Evolutionary conservation across 2,797 vertebrate genomes (phyloP).

Genomic region (Eremophila alpestris): DNA sequence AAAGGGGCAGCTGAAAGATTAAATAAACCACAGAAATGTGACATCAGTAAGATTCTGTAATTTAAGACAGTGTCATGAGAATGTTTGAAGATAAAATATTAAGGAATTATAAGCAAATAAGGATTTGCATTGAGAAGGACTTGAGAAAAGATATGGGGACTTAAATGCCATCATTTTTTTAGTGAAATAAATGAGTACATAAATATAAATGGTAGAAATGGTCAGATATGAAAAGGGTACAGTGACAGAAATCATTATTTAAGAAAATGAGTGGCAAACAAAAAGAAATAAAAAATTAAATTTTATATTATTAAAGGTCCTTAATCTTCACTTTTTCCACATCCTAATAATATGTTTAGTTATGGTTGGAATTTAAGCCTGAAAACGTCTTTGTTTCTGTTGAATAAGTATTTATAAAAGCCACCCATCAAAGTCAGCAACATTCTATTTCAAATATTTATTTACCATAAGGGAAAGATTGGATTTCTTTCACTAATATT

Average conservation of each 20-base stretch:
- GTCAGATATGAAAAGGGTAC: accelerated
- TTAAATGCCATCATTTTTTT: not conserved
- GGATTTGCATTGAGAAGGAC: not conserved
- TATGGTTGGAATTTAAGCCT: not conserved
- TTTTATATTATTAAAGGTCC: not conserved
- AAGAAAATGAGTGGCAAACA: not conserved
- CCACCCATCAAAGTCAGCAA: not conserved
- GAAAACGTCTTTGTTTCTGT: not conserved
- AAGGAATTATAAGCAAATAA: not conserved
- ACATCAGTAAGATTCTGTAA: not conserved
- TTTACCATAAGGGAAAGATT: not conserved
- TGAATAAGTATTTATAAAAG: not conserved
- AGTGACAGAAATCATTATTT: not conserved
- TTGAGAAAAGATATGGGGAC: not conserved
- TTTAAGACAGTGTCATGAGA: not conserved
- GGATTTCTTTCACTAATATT: not conserved
- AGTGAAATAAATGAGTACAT: not conserved
- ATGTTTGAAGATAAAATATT: not conserved
- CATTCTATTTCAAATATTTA: not conserved
- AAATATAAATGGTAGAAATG: not conserved
- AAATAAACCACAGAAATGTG: not conserved
- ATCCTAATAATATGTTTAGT: not conserved
- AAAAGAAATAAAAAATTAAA: not conserved
- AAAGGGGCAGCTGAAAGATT: not conserved
- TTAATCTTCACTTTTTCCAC: not conserved